Percentiles rank a stretch among this genome's conserved stretches.
Evolutionary conservation across 2,888 invertebrate species (phyloP).

Genomic region (Drosophila neotestacea): DNA sequence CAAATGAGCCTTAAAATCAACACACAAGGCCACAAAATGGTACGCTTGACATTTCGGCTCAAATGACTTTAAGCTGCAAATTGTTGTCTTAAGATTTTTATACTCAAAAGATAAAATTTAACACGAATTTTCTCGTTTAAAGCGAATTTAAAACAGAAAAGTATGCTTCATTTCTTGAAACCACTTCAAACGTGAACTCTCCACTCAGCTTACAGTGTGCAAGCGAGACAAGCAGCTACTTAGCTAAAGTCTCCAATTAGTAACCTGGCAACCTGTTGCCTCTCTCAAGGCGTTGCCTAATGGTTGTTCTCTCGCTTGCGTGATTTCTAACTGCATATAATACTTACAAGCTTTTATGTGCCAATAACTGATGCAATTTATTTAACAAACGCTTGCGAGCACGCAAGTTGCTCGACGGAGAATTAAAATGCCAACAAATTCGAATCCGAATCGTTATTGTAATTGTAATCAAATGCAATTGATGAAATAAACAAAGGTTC

Average conservation of each 20-base stretch:
- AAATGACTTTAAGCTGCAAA: conserved; percentile 35
- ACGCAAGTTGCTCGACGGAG: conserved; percentile 36
- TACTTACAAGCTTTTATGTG: conserved; percentile 31
- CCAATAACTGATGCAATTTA: conserved; percentile 64
- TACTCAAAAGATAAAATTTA: neutral
- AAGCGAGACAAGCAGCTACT: conserved; percentile 6
- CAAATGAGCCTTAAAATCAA: conserved; percentile 67
- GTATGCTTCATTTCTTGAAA: conserved; percentile 2
- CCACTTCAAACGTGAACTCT: neutral
- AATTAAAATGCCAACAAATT: conserved; percentile 19
- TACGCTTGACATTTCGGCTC: conserved; percentile 8
- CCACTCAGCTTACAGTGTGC: conserved; percentile 8
- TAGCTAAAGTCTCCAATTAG: conserved; percentile 19
- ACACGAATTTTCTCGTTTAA: neutral
- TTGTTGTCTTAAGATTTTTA: conserved; percentile 8
- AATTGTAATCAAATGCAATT: conserved; percentile 38
- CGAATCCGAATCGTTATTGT: conserved; percentile 13
- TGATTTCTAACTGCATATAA: conserved; percentile 45
- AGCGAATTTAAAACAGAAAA: neutral
- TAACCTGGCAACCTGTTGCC: conserved; percentile 63
- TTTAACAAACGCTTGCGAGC: conserved; percentile 35
- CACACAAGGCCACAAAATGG: conserved; percentile 22
- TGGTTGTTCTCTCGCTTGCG: conserved; percentile 43
- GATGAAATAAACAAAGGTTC: conserved; percentile 39
- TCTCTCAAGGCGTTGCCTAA: neutral